Conservation (phyloP, 1,140 invertebrate genomes). For the Leptinotarsa defecta region DNA sequence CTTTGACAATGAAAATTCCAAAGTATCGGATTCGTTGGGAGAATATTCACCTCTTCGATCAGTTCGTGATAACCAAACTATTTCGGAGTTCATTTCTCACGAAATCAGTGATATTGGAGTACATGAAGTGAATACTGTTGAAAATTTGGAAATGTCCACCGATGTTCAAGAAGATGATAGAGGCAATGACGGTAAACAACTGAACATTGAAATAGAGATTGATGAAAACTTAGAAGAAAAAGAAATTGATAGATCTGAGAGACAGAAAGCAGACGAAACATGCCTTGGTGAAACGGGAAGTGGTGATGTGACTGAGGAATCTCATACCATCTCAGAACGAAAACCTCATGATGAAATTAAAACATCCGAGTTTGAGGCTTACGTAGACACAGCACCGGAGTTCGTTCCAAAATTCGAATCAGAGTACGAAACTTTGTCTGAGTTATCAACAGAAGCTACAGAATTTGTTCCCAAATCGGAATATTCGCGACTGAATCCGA, state of each 20-base stretch:
- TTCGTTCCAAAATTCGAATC: slow-evolving; percentile 13
- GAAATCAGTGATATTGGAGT: neutral
- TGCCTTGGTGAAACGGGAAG: no score
- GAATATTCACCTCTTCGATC: neutral
- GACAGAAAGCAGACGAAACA: no score
- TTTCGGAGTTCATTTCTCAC: neutral
- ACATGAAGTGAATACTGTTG: neutral
- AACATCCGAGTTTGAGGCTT: slow-evolving; percentile 48
- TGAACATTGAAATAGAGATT: neutral
- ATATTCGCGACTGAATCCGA: slow-evolving; percentile 52
- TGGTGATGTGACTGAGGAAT: no score
- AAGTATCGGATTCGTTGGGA: neutral
- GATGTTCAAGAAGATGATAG: neutral
- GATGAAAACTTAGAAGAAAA: neutral
- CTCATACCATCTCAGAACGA: no score
- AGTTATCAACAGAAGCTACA: slow-evolving; percentile 17
- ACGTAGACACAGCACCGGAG: slow-evolving; percentile 35
- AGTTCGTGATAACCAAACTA: neutral
- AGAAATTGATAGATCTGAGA: neutral
- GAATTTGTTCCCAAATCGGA: slow-evolving; percentile 51
- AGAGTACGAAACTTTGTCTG: neutral
- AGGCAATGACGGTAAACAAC: no score
- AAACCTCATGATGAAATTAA: neutral
- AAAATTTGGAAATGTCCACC: neutral
- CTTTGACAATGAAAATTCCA: neutral